These are phyloP conservation scores for Oxyura jamaicensis DNA, from an alignment of 2,113 vertebrate species.

Conservation along the genomic window DNA sequence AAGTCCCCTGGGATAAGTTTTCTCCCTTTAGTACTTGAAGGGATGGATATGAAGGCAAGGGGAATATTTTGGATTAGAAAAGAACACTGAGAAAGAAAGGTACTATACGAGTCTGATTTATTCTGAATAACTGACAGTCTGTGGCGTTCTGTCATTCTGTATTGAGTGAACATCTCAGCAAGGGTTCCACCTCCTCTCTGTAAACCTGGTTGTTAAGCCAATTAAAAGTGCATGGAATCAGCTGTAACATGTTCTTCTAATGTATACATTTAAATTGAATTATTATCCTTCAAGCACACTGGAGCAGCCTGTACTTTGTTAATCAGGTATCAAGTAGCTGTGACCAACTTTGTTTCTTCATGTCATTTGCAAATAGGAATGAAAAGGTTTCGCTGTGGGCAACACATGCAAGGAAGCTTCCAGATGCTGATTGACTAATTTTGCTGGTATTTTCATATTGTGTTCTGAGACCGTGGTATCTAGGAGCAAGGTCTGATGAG, in stretches of 20 bases:
- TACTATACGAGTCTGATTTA: not conserved
- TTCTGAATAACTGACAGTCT: not conserved
- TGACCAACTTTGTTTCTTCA: not conserved
- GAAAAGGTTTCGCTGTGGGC: not conserved
- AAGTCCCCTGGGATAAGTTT: not conserved
- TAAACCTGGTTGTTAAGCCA: constrained; percentile 30
- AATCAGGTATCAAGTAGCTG: not conserved
- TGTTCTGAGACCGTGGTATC: not conserved
- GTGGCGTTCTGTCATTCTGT: not conserved
- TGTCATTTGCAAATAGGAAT: not conserved
- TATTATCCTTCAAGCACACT: not conserved
- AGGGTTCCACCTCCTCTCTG: not conserved
- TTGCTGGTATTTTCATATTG: not conserved
- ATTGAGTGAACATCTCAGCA: constrained; percentile 19
- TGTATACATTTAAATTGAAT: constrained; percentile 23
- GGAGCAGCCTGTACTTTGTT: constrained; percentile 16
- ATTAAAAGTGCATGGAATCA: not conserved
- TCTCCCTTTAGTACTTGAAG: not conserved
- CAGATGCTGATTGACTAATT: not conserved
- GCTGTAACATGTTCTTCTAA: not conserved
- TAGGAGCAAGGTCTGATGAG: not conserved
- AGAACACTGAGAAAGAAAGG: not conserved
- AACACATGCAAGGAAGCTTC: not conserved
- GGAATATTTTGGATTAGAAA: not conserved
- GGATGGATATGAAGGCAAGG: not conserved